These are phyloP conservation scores for Colinus virginianus DNA, from an alignment of 2,113 vertebrate species.

Conservation along the genomic window DNA sequence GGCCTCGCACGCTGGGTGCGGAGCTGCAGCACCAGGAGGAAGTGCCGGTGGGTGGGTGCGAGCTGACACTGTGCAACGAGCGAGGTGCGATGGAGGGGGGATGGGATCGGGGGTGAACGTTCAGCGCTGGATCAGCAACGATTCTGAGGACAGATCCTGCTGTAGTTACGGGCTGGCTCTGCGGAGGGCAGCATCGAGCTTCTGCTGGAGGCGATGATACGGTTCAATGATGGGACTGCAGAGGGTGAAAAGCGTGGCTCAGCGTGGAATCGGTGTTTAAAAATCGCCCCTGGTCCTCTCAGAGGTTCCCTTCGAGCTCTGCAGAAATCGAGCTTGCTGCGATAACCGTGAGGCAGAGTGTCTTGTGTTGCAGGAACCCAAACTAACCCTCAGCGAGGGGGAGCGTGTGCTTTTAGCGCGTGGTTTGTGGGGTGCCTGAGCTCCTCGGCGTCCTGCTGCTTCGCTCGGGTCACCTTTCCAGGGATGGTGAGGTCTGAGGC, in stretches of 20 bases:
- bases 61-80: not conserved
- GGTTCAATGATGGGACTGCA: fast-evolving
- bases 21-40: not conserved
- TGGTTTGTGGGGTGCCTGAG: not conserved
- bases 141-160: fast-evolving
- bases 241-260: not conserved
- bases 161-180: not conserved
- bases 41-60: not conserved
- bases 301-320: not conserved
- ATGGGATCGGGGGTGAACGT: not conserved
- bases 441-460: not conserved
- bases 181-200: constrained; percentile 35
- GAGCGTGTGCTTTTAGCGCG: not conserved
- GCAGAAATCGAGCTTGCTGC: not conserved
- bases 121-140: fast-evolving
- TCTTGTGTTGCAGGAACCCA: not conserved
- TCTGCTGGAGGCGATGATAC: fast-evolving
- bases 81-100: not conserved
- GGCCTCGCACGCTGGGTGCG: not conserved
- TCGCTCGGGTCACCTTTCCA: not conserved
- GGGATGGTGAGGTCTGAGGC: not conserved
- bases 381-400: not conserved
- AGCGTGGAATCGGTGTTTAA: not conserved
- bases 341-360: not conserved
- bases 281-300: not conserved